Evolutionary conservation across 2,113 vertebrate species (phyloP).

Genomic region (Cynopterus brachyotis): DNA sequence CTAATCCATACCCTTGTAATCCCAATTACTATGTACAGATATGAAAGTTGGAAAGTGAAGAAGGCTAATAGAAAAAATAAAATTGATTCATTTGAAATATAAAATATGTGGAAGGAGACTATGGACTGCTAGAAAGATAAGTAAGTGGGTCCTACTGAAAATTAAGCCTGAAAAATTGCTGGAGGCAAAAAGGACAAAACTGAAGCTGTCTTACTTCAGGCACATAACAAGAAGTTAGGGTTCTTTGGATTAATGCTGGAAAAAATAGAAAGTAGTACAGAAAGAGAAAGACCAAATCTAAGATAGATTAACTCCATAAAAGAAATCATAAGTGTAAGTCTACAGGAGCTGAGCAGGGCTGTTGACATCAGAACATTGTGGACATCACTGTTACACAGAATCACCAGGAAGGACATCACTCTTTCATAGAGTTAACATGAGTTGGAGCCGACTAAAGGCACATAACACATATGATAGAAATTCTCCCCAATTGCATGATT

Average conservation of each 20-base stretch:
- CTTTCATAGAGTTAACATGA: neutral
- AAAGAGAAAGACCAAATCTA: neutral
- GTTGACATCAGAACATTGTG: no score
- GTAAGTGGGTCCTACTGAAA: neutral
- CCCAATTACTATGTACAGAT: neutral
- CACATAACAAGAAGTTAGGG: neutral
- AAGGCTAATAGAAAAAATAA: neutral
- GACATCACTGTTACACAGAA: no score
- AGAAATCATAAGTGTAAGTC: no score
- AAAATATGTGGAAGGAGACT: neutral
- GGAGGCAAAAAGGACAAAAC: neutral
- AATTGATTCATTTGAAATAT: neutral
- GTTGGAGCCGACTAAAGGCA: neutral
- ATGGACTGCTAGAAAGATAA: neutral
- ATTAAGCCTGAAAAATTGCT: neutral
- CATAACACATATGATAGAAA: neutral
- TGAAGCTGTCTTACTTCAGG: neutral
- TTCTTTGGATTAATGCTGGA: neutral
- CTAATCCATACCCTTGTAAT: neutral
- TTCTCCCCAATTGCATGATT: neutral
- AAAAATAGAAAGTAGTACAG: neutral
- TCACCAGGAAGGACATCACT: neutral
- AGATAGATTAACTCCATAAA: neutral
- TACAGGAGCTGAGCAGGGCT: neutral
- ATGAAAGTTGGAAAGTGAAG: neutral